Conservation (phyloP, 2,113 vertebrate genomes). For the Procavia capensis region DNA sequence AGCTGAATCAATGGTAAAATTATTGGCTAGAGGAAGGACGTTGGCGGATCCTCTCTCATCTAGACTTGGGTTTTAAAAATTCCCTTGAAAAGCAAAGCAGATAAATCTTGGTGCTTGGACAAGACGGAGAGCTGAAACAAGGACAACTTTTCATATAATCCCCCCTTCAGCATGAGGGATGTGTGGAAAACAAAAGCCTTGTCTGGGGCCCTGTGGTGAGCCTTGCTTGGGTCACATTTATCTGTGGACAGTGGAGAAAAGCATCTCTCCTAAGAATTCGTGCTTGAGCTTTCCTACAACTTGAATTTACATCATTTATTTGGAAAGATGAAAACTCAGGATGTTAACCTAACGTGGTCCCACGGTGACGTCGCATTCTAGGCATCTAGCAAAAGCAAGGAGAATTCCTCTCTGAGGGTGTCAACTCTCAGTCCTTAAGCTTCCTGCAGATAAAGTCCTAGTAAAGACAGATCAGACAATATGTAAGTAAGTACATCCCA, state of each 20-base stretch:
- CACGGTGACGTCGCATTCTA: not conserved
- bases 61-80: not conserved
- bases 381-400: not conserved
- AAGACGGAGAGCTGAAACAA: not conserved
- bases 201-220: not conserved
- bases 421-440: not conserved
- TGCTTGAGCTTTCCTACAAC: not conserved
- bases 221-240: not conserved
- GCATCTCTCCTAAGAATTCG: not conserved
- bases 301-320: not conserved
- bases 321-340: not conserved
- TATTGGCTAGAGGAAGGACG: not conserved
- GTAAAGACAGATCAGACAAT: not conserved
- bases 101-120: no score
- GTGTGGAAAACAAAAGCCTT: not conserved
- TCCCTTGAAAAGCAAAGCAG: no score
- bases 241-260: no score
- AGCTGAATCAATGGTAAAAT: not conserved
- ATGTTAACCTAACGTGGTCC: not conserved
- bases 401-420: no score
- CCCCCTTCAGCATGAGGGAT: not conserved
- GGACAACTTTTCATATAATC: not conserved
- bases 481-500: not conserved
- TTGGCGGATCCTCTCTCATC: not conserved
- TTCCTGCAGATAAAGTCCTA: no score